A percentile compares a stretch with the other conserved stretches of the same genome.
These are phyloP conservation scores for Callipepla californica DNA, from an alignment of 2,113 vertebrate genomes.

Conservation along the genomic window DNA sequence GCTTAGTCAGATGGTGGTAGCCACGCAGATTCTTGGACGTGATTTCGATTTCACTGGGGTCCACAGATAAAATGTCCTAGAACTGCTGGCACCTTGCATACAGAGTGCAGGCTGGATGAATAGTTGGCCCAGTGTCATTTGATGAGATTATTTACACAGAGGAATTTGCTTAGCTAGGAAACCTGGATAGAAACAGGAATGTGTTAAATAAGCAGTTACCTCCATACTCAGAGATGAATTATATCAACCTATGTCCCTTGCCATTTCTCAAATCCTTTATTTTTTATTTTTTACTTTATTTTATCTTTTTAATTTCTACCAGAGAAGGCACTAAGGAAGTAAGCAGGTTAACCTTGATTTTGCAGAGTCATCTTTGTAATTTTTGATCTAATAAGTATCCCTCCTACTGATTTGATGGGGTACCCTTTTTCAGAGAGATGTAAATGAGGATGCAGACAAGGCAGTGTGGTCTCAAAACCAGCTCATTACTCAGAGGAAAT, in stretches of 20 bases:
- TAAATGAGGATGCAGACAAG: neutral
- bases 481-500: neutral
- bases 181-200: neutral
- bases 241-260: neutral
- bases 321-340: conserved; percentile 10
- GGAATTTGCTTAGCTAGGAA: conserved; percentile 23
- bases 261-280: neutral
- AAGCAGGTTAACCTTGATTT: conserved; percentile 7
- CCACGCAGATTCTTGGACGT: neutral
- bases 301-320: neutral
- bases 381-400: conserved; percentile 3
- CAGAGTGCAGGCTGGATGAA: neutral
- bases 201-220: neutral
- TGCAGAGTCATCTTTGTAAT: neutral
- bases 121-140: neutral
- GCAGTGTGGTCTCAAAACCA: neutral
- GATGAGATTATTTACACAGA: conserved; percentile 13
- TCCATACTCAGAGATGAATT: neutral
- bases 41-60: neutral
- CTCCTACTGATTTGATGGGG: neutral
- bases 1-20: neutral
- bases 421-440: neutral
- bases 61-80: neutral
- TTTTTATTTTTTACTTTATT: too few relatives aligned
- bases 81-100: neutral